Evolutionary conservation across 1,140 invertebrate genomes (phyloP).

Genomic region (Charaxes varanes): DNA sequence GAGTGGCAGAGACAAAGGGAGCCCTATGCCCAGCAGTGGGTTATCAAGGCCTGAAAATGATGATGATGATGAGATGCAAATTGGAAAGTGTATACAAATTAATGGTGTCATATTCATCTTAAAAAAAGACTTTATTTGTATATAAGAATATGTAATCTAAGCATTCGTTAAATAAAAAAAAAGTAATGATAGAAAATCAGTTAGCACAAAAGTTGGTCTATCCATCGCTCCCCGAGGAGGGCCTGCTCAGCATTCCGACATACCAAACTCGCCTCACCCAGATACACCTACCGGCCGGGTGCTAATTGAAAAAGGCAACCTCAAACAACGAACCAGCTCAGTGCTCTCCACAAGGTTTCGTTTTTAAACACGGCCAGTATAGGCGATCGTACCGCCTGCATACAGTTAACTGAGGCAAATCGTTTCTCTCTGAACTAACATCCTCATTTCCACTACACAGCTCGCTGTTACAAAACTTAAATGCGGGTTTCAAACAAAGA

Average conservation of each 20-base stretch:
- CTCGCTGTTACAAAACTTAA: neutral
- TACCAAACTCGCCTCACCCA: slow-evolving; percentile 57
- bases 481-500: neutral
- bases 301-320: slow-evolving; percentile 71
- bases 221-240: slow-evolving; percentile 38
- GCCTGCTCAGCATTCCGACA: slow-evolving; percentile 58
- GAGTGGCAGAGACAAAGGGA: too few species aligned
- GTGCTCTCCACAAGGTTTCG: slow-evolving; percentile 70
- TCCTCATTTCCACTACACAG: slow-evolving; percentile 1
- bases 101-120: too few species aligned
- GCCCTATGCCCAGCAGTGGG: too few species aligned
- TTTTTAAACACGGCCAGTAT: slow-evolving; percentile 72
- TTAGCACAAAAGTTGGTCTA: too few species aligned
- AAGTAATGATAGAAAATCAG: too few species aligned
- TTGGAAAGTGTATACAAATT: too few species aligned
- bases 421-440: slow-evolving; percentile 5
- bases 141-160: too few species aligned
- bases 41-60: too few species aligned
- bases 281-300: slow-evolving; percentile 66
- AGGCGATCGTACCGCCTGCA: slow-evolving; percentile 40
- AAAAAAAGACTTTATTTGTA: too few species aligned
- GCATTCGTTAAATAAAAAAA: too few species aligned
- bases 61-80: too few species aligned
- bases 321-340: slow-evolving; percentile 68
- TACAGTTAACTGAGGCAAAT: slow-evolving; percentile 8